Percentiles rank a stretch among this genome's conserved stretches.
Evolutionary conservation across 2,113 vertebrate genomes (phyloP).

Genomic region (Arothron firmamentum): DNA sequence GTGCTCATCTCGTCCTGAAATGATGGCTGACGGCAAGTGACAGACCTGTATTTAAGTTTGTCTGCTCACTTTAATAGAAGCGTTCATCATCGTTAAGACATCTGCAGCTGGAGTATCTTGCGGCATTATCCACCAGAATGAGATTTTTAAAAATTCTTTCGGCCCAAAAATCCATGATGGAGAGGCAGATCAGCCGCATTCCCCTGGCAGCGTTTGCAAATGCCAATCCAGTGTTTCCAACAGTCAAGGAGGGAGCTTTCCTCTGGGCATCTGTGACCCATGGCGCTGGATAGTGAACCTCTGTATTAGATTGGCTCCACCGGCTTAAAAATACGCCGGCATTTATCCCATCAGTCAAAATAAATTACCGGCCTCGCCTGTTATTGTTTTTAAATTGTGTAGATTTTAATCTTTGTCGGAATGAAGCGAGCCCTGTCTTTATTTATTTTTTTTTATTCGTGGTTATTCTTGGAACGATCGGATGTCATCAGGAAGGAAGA

Average conservation of each 20-base stretch:
- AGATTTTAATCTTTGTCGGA: conserved; percentile 18
- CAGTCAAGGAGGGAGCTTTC: conserved; percentile 30
- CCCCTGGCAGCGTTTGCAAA: conserved; percentile 36
- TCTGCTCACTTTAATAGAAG: conserved; percentile 7
- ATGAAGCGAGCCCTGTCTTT: conserved; percentile 3
- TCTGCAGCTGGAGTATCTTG: background rate
- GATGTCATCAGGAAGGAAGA: conserved; percentile 42
- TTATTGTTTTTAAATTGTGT: conserved; percentile 8
- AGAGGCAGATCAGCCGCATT: conserved; percentile 53
- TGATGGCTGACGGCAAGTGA: conserved; percentile 40
- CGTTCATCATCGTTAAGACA: conserved; percentile 8
- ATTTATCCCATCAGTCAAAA: conserved; percentile 22
- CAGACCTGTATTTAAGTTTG: conserved; percentile 30
- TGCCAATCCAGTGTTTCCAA: conserved; percentile 38
- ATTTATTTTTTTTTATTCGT: conserved; percentile 8
- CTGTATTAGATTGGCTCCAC: conserved; percentile 28
- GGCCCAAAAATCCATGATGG: conserved; percentile 42
- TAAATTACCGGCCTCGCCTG: background rate
- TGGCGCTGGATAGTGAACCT: conserved; percentile 20
- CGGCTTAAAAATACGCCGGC: conserved; percentile 14
- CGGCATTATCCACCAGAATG: conserved; percentile 12
- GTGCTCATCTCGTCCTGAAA: conserved; percentile 31
- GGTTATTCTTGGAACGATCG: conserved; percentile 45
- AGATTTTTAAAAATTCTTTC: conserved; percentile 42
- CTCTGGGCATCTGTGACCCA: conserved; percentile 37